Evolutionary conservation across 2,113 vertebrate species (phyloP), one percentile per base, ranked within the genome.

Genomic region (Monarcha castaneiventris): DNA sequence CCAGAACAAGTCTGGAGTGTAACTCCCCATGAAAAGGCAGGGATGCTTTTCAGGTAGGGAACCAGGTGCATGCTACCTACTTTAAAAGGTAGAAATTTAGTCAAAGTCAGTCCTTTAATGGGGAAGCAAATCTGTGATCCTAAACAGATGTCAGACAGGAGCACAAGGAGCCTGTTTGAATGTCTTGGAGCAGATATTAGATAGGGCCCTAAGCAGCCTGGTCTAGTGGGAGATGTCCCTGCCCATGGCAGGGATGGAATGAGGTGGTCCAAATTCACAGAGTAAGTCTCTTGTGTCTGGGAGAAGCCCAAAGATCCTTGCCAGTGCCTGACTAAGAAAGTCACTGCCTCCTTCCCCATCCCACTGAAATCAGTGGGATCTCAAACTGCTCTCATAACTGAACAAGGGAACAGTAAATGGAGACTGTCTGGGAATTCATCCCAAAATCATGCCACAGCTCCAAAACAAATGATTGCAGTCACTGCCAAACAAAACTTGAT

Each of bases 51-150:
- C 21, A 37, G 32, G 12, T 13, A 48, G 12, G 51, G 22, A 71
- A 37, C 3, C 0, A 72, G 10, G 8, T 52, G 11, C 1, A 8
- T 4, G 7, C 44, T 44, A 55, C 54, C 6, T 55, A 32, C 16
- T 16, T 48, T 27, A 21, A 68, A 72, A 89, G 17, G 26, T 8
- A 37, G 33, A 37, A 20, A 33, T 80, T 67, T 10, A 32, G 13
- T 66, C 61, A 41, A 39, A 68, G 22, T 20, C 51, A 25, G 26
- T 48, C 1, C 30, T 56, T 61, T 25, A 55, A 13, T n/a, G 49
- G 39, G 58, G 49, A 77, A 80, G 21, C 9, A 20, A 32, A 13
- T 3, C 6, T 6, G 6, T 44, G 19, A 9, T 68, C 33, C 52
- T 33, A 51, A 54, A 59, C 2, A 55, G 21, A 6, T 54, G 21